Evolutionary conservation across 2,113 vertebrate species (phyloP).

Genomic region (Gopherus evgoodei): DNA sequence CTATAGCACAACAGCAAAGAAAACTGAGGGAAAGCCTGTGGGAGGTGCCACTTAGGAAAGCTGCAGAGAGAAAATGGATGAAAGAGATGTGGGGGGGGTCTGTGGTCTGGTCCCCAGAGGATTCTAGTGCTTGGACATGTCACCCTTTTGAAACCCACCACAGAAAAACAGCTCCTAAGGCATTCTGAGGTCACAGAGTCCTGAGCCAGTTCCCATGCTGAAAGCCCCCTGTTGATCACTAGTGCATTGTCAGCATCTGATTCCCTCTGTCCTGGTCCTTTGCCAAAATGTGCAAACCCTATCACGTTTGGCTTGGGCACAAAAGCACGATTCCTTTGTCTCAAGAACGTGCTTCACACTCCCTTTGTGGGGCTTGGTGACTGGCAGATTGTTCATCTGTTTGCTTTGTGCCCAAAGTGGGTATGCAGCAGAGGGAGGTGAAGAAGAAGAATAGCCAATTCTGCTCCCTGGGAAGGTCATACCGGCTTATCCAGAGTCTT

Average conservation of each 20-base stretch:
- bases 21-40: conserved; percentile 18
- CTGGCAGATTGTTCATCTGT: not conserved
- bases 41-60: conserved; percentile 19
- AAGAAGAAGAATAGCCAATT: conserved; percentile 33
- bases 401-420: not conserved
- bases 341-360: not conserved
- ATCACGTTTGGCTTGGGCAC: not conserved
- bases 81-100: not conserved
- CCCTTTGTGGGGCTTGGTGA: conserved; percentile 7
- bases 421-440: not conserved
- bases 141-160: conserved; percentile 28
- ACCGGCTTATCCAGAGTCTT: conserved; percentile 94
- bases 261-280: conserved; percentile 34
- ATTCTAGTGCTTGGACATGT: not conserved
- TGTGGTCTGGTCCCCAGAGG: conserved; percentile 3
- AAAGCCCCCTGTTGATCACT: not conserved
- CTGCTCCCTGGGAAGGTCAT: conserved; percentile 83
- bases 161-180: conserved; percentile 48
- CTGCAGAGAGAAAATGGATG: not conserved
- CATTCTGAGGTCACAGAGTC: not conserved
- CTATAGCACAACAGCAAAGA: conserved; percentile 14
- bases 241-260: not conserved
- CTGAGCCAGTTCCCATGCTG: not conserved
- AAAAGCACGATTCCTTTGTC: not conserved
- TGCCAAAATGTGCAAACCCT: conserved; percentile 16